These are phyloP conservation scores for Morone chrysops DNA, from an alignment of 2,113 vertebrate species.

Conservation along the genomic window DNA sequence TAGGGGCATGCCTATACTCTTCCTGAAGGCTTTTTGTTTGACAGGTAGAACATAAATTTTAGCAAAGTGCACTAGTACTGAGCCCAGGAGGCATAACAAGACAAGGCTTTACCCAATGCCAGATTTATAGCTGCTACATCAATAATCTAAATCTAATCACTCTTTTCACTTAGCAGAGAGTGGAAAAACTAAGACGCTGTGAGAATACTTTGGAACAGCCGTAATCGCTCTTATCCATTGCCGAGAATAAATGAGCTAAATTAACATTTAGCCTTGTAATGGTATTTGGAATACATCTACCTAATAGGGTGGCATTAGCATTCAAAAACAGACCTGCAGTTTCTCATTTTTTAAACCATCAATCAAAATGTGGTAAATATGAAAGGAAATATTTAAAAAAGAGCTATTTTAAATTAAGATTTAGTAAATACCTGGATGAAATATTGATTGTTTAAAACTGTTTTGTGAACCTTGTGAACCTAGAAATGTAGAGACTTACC, in stretches of 20 bases:
- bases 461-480: neutral
- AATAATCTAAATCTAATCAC: conserved; percentile 54
- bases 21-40: conserved; percentile 34
- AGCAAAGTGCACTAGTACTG: conserved; percentile 14
- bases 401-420: neutral
- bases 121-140: conserved; percentile 35
- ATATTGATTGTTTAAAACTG: neutral
- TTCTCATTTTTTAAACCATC: conserved; percentile 20
- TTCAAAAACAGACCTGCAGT: conserved; percentile 1
- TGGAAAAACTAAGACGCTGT: conserved; percentile 38
- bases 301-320: conserved; percentile 11
- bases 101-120: conserved; percentile 39
- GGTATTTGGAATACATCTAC: conserved; percentile 12
- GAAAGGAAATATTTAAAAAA: neutral
- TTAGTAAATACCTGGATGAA: neutral
- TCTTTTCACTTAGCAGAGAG: conserved; percentile 48
- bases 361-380: neutral
- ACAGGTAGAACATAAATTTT: conserved; percentile 47
- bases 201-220: conserved; percentile 15
- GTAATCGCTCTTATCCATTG: neutral
- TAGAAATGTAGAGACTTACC: neutral
- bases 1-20: conserved; percentile 6
- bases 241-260: conserved; percentile 16
- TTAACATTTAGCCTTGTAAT: conserved; percentile 43
- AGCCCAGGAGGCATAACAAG: conserved; percentile 33